A percentile compares a stretch with the other conserved stretches of the same genome.
phyloP scores from a whole-genome alignment of 1,140 invertebrate genomes.

The Meteorus sp. region DNA sequence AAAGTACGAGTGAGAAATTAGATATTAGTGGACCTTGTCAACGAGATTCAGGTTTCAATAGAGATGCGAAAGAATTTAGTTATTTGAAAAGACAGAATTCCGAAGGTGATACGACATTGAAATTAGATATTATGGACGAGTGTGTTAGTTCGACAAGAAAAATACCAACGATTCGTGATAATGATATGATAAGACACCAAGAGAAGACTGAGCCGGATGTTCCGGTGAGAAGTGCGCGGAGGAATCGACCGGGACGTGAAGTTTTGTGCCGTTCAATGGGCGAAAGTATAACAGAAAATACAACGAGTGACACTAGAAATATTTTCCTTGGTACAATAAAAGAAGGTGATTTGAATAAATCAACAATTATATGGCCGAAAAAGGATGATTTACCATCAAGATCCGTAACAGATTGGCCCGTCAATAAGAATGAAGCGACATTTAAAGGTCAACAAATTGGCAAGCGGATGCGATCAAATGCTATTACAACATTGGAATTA shows the following conservation, averaged over 20 bases:
- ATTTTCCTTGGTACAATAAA: slow-evolving; percentile 53
- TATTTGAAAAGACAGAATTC: slow-evolving; percentile 53
- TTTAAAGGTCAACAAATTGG: slow-evolving; percentile 44
- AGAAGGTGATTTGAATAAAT: slow-evolving; percentile 49
- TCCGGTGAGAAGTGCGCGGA: slow-evolving; percentile 52
- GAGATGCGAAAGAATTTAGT: slow-evolving; percentile 38
- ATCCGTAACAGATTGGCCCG: slow-evolving; percentile 52
- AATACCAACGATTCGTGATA: slow-evolving; percentile 30
- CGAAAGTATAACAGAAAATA: slow-evolving; percentile 44
- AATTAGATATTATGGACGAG: slow-evolving; percentile 26
- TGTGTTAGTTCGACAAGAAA: slow-evolving; percentile 27
- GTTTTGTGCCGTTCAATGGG: slow-evolving; percentile 55
- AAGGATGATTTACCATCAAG: slow-evolving; percentile 43
- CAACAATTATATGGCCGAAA: slow-evolving; percentile 38
- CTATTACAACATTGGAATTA: slow-evolving; percentile 59
- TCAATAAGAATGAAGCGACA: slow-evolving; percentile 47
- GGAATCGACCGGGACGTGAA: slow-evolving; percentile 50
- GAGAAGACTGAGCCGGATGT: slow-evolving; percentile 54
- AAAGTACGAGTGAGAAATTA: slow-evolving; percentile 39
- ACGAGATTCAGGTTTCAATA: slow-evolving; percentile 32
- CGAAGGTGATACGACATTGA: slow-evolving; percentile 46
- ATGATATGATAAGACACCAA: slow-evolving; percentile 28
- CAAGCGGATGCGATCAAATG: slow-evolving; percentile 58
- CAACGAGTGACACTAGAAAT: slow-evolving; percentile 41
- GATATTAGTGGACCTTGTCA: slow-evolving; percentile 31